Base-by-base conservation (phyloP, 2,797 vertebrate genomes). In the Petrocephalus sullivani region DNA sequence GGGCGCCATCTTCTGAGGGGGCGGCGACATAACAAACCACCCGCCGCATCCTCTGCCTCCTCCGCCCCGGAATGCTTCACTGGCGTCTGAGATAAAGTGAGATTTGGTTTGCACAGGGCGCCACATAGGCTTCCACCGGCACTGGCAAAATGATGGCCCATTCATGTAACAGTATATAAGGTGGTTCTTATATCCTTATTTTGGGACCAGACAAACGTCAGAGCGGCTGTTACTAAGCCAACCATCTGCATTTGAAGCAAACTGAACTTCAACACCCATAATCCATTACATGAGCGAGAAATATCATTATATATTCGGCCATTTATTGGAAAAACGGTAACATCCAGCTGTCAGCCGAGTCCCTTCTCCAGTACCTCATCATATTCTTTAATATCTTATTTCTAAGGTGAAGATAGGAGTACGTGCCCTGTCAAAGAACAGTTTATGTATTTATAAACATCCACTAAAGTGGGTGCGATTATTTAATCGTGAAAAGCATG, bases 231-330 rank as follows among this genome's bases (percentile, higher is more conserved):
- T 60, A 78, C 53, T 67, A 88, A 86, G 88, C 53, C 64, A 88
- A 86, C 64, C 51, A 23, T 56, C 85, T 89, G 53, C 21, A 58
- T 61, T 16, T 37, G 10, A 86, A 86, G 3, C 23, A 82, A 28
- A 49, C 16, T n/a, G n/a, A 54, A 89, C 85, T 89, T 86, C 88
- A 89, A 57, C 85, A 57, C 85, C 85, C 56, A 89, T 57, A 78
- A 60, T 78, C 12, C 88, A 56, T 53, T 33, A 86, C 54, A 67
- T 58, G 84, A 81, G 33, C 10, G 46, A 60, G 12, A 67, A 81
- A 86, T 71, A 23, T 78, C 21, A 67, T 84, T 21, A 16, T 10
- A 64, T 28, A 46, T 49, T 54, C 37, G 75, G 4, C 12, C 14
- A 46, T 64, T 83, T 56, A 46, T 88, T n/a, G 61, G 54, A 23